Evolutionary conservation across 1,140 invertebrate genomes (phyloP).

Genomic region (Aphidius gifuensis): DNA sequence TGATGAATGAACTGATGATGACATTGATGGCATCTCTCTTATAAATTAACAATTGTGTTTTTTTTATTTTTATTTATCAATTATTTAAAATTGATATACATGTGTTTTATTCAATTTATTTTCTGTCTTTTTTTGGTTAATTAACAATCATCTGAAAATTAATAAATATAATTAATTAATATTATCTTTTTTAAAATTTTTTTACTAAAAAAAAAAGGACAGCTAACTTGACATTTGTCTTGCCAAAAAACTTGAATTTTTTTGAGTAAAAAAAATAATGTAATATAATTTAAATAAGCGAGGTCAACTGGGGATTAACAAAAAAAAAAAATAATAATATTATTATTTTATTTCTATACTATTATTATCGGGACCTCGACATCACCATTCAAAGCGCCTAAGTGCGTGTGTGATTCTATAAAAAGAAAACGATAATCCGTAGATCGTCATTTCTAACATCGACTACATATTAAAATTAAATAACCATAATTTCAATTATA

Average conservation of each 20-base stretch:
- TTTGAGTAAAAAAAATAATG: no score
- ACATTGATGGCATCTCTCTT: slow-evolving; percentile 26
- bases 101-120: slow-evolving; percentile 44
- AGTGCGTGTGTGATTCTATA: slow-evolving; percentile 16
- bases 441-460: not conserved
- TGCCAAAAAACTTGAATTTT: no score
- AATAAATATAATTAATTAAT: no score
- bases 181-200: no score
- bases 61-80: slow-evolving; percentile 15
- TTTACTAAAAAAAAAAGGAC: no score
- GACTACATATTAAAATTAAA: not conserved
- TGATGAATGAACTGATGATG: slow-evolving; percentile 22
- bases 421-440: slow-evolving; percentile 22
- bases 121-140: slow-evolving; percentile 31
- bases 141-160: not conserved
- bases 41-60: slow-evolving; percentile 30
- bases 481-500: not conserved
- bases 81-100: no score
- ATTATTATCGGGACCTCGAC: slow-evolving; percentile 16
- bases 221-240: no score
- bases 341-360: slow-evolving; percentile 17
- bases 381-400: slow-evolving; percentile 13
- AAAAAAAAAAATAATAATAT: no score
- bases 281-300: no score
- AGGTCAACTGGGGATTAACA: no score